Conservation (phyloP, 2,113 vertebrate species). For the Pelobates fuscus region DNA sequence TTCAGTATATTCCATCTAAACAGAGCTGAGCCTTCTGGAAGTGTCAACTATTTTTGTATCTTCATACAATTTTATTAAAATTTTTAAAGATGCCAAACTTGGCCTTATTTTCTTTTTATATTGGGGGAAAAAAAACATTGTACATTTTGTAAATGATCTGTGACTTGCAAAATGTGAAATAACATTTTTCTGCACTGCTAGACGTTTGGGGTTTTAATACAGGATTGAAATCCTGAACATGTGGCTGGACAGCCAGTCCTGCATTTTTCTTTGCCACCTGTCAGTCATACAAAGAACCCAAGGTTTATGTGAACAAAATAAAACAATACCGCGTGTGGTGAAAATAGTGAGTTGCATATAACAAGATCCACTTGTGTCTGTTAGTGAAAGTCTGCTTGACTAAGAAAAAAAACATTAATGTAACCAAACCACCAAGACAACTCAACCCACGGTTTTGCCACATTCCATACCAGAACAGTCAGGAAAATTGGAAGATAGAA, state of each 20-base stretch:
- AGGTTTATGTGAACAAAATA: constrained; percentile 34
- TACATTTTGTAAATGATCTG: constrained; percentile 60
- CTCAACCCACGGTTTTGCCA: too few species aligned
- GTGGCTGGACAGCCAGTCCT: constrained; percentile 24
- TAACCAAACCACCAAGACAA: too few species aligned
- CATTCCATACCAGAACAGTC: too few species aligned
- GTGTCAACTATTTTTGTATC: constrained; percentile 71
- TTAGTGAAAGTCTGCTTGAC: too few species aligned
- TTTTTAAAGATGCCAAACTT: constrained; percentile 60
- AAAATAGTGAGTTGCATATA: too few species aligned
- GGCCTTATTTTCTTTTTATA: constrained; percentile 71
- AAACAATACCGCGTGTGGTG: background rate
- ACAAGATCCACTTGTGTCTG: too few species aligned
- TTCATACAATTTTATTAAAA: constrained; percentile 61
- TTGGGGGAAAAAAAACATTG: constrained; percentile 52
- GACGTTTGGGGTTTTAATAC: constrained; percentile 39
- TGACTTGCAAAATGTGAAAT: constrained; percentile 61
- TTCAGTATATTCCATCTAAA: constrained; percentile 55
- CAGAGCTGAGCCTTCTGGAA: constrained; percentile 71
- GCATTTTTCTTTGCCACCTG: constrained; percentile 41
- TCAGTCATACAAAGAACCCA: constrained; percentile 26
- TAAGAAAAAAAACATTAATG: too few species aligned
- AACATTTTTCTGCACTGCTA: constrained; percentile 56
- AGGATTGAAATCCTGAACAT: constrained; percentile 54
- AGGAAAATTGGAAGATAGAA: too few species aligned